Conservation (phyloP, 2,113 vertebrate genomes). For the Hippocampus mohnikei region DNA sequence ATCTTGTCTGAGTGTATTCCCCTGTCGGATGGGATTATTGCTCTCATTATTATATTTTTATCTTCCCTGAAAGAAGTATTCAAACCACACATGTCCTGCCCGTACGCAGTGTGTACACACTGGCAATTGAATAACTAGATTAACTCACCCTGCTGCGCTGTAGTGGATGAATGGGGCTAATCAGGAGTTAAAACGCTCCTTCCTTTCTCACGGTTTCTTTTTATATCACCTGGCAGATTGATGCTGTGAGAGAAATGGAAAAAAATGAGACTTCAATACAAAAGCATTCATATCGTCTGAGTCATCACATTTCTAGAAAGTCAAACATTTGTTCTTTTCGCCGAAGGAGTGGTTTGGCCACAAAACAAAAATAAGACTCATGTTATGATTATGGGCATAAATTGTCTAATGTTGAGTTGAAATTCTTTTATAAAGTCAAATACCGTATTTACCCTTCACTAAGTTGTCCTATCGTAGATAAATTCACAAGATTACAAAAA, state of each 20-base stretch:
- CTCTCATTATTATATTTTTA: conserved; percentile 1
- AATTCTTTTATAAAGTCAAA: neutral
- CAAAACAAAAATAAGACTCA: neutral
- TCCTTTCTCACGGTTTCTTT: conserved; percentile 13
- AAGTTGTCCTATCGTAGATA: too few relatives aligned
- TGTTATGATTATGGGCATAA: neutral
- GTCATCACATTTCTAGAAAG: neutral
- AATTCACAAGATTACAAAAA: too few relatives aligned
- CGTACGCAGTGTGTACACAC: conserved; percentile 24
- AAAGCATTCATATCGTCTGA: neutral
- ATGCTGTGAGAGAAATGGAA: conserved; percentile 8
- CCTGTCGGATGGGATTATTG: neutral
- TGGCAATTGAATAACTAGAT: conserved; percentile 67
- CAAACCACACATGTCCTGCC: conserved; percentile 9
- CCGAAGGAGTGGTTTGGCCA: neutral
- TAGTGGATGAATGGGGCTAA: conserved; percentile 46
- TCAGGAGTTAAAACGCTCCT: conserved; percentile 38
- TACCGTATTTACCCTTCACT: neutral
- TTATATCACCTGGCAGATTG: conserved; percentile 1
- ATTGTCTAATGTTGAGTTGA: neutral
- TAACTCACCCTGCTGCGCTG: conserved; percentile 39
- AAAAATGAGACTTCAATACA: neutral
- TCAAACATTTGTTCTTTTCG: neutral
- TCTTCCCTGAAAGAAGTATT: neutral
- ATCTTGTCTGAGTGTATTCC: neutral